phyloP scores from a whole-genome alignment of 2,888 invertebrate genomes.

The Papilio gigon region DNA sequence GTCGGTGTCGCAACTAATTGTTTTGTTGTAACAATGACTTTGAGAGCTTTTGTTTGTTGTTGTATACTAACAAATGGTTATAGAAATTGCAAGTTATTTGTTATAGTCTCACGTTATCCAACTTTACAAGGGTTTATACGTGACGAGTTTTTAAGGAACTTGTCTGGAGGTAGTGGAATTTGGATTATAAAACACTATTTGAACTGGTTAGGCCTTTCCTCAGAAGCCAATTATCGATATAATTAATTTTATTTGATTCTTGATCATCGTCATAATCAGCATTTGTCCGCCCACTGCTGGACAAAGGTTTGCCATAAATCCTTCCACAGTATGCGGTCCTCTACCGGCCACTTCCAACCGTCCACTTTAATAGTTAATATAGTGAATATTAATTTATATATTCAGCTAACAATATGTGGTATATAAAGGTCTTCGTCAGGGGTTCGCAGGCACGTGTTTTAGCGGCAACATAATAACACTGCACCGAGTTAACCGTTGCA shows the following conservation, averaged over 20 bases:
- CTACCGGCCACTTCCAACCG: too few relatives aligned
- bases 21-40: slow-evolving; percentile 37
- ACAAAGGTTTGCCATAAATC: too few relatives aligned
- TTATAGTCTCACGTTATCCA: not conserved
- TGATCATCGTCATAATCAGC: too few relatives aligned
- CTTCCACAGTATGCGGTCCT: too few relatives aligned
- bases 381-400: too few relatives aligned
- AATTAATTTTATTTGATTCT: too few relatives aligned
- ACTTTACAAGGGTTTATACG: not conserved
- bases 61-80: not conserved
- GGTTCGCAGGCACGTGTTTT: slow-evolving; percentile 21
- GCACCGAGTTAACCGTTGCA: slow-evolving; percentile 24
- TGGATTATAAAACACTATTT: too few relatives aligned
- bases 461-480: slow-evolving; percentile 32
- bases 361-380: too few relatives aligned
- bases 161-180: too few relatives aligned
- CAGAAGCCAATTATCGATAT: too few relatives aligned
- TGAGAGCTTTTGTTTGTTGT: slow-evolving; percentile 30
- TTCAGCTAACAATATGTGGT: not conserved
- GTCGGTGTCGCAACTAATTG: slow-evolving; percentile 40
- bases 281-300: too few relatives aligned
- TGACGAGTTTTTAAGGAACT: not conserved
- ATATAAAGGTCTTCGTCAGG: not conserved
- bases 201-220: too few relatives aligned
- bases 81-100: not conserved